A percentile compares a stretch with the other conserved stretches of the same genome.
phyloP scores from a whole-genome alignment of 92 coral and sea anemone genomes.

The Parazoanthus atlanticus region DNA sequence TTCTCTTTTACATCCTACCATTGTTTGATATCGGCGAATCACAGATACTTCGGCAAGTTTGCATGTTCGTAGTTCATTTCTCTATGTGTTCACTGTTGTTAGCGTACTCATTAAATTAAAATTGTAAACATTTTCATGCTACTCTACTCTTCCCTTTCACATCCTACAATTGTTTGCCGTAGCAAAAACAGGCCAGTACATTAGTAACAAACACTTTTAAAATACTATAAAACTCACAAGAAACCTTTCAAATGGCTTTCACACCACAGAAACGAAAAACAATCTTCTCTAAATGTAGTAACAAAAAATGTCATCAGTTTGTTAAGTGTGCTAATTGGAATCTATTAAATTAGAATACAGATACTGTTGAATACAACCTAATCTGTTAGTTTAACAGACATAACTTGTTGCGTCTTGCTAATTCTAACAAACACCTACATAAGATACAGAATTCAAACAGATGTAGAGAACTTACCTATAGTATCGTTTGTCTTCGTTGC shows the following conservation, averaged over 20 bases:
- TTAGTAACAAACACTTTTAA: neutral
- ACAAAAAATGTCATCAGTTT: no score
- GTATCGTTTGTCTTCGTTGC: slow-evolving; percentile 67
- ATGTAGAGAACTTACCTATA: slow-evolving; percentile 37
- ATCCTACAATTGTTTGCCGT: no score
- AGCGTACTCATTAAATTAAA: neutral
- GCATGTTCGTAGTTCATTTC: neutral
- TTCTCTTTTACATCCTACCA: no score
- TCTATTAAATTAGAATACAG: no score
- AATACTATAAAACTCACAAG: neutral
- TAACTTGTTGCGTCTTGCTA: no score
- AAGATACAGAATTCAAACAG: neutral
- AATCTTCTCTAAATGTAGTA: neutral
- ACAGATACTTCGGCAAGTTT: no score
- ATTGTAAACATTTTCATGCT: neutral
- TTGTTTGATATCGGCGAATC: no score
- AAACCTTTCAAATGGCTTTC: slow-evolving; percentile 12
- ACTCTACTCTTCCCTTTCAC: no score
- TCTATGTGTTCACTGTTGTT: neutral
- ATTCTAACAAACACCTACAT: neutral
- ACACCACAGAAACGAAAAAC: slow-evolving; percentile 2
- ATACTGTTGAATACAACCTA: no score
- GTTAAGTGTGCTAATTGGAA: no score
- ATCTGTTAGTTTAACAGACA: neutral
- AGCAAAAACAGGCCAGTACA: no score